Evolutionary conservation across 2,113 vertebrate species (phyloP), one percentile per base, ranked within the genome.

Genomic region (Burhinus oedicnemus): DNA sequence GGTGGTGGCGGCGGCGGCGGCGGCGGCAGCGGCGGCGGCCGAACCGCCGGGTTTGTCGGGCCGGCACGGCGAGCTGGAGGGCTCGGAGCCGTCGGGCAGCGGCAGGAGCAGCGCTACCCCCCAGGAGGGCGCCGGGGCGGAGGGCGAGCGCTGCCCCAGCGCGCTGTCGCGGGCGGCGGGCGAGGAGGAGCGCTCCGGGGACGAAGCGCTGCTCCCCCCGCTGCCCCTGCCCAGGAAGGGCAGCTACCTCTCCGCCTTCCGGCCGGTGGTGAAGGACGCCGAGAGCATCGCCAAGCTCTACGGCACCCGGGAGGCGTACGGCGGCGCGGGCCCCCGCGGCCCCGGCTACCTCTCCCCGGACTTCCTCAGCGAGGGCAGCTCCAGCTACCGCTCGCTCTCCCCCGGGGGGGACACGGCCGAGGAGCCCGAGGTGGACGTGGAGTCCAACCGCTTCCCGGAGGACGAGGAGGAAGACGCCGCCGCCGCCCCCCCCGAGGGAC

Each of bases 201-300:
- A 99, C 68, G 98, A 99, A 95, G 94, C 98, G 32, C 98, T 98
- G 84, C 98, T 98, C 21, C 83, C 97, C 38, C 98, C 99, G 36
- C 98, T 98, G 29, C 98, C 98, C 2, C 96, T 98, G 6, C 98
- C 98, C 19, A 97, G 99, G 86, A 99, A 99, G 78, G 98, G 98
- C 75, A 99, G 98, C 94, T 99, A 99, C 92, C 98, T 99, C 42
- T 99, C 99, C 6, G 99, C 99, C 68, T 99, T 99, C 97, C 98
- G 99, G 27, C 99, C 99, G 1, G 99, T 99, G 36, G 98, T 99
- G 72, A 99, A 99, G 91, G 99, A 99, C 94, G 97, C 99, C 2
- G 99, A 99, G 97, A 99, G 98, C 95, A 99, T 99, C 78, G 99
- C 99, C 86, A 99, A 99, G 93, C 98, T 99, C 22, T 99, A 99